Evolutionary conservation across 2,888 invertebrate species (phyloP).

Genomic region (Cheilosia vulpina): DNA sequence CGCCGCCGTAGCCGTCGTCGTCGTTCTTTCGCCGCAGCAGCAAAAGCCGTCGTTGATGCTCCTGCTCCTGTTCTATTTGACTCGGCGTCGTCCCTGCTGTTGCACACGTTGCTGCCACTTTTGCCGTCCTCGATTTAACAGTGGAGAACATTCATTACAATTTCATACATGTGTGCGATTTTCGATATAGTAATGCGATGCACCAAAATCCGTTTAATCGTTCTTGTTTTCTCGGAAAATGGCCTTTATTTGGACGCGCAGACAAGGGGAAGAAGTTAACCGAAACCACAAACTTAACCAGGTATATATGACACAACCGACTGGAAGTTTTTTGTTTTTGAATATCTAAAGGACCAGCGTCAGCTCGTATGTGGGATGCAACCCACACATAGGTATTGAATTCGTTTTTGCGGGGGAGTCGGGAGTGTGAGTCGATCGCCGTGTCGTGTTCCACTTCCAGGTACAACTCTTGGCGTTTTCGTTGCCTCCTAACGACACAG

Average conservation of each 20-base stretch:
- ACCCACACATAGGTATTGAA: constrained; percentile 44
- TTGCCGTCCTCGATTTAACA: constrained; percentile 63
- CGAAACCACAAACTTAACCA: constrained; percentile 41
- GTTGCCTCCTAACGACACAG: constrained; percentile 58
- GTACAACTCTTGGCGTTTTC: constrained; percentile 56
- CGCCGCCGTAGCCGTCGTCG: constrained; percentile 12
- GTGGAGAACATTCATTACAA: constrained; percentile 71
- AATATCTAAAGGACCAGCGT: constrained; percentile 43
- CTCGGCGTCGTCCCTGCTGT: constrained; percentile 50
- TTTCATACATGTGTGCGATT: constrained; percentile 56
- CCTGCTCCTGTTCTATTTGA: constrained; percentile 60
- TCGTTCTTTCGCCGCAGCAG: constrained; percentile 40
- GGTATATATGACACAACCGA: constrained; percentile 34
- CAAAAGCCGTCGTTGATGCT: constrained; percentile 53
- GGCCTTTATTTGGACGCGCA: constrained; percentile 23
- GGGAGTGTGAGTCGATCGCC: constrained; percentile 76
- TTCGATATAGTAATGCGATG: constrained; percentile 62
- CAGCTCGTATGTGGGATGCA: constrained; percentile 58
- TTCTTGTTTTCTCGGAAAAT: constrained; percentile 35
- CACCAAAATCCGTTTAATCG: constrained; percentile 63
- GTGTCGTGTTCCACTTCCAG: constrained; percentile 71
- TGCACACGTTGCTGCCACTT: constrained; percentile 67
- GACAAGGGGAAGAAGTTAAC: constrained; percentile 32
- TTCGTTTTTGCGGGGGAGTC: constrained; percentile 73
- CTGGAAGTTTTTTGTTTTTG: constrained; percentile 23